A percentile compares a stretch with the other conserved stretches of the same genome.
Evolutionary conservation across 1,140 invertebrate species (phyloP).

Genomic region (Samia ricini): DNA sequence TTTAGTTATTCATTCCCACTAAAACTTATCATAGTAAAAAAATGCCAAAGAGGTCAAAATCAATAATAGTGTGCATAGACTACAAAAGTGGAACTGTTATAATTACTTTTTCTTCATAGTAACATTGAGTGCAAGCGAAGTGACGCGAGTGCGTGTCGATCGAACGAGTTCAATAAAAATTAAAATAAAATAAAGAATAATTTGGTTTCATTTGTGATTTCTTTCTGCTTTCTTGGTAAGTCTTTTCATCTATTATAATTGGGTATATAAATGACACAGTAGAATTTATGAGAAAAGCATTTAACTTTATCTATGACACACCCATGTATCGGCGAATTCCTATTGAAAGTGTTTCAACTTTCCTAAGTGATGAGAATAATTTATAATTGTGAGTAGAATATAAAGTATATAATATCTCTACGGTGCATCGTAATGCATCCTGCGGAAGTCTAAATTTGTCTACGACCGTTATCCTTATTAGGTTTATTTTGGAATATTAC

Average conservation of each 20-base stretch:
- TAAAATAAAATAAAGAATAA: conserved; percentile 32
- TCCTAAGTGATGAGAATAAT: conserved; percentile 12
- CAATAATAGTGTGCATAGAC: conserved; percentile 9
- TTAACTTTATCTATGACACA: conserved; percentile 57
- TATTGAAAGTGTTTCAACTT: conserved; percentile 20
- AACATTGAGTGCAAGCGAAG: conserved; percentile 46
- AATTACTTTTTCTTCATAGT: conserved; percentile 22
- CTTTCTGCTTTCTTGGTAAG: conserved; percentile 22
- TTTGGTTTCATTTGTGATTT: conserved; percentile 14
- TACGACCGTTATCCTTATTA: conserved; percentile 56
- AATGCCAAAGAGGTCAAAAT: conserved; percentile 18
- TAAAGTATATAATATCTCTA: neutral
- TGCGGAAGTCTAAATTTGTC: conserved; percentile 43
- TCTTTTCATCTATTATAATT: neutral
- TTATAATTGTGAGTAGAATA: conserved; percentile 9
- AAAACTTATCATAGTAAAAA: no score
- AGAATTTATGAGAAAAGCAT: neutral
- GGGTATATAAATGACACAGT: neutral
- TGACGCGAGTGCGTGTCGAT: conserved; percentile 58
- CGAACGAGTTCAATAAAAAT: conserved; percentile 52
- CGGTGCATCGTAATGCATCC: conserved; percentile 1
- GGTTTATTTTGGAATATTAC: conserved; percentile 75
- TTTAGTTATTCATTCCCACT: no score
- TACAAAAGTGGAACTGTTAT: neutral
- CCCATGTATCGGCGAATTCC: conserved; percentile 51